Evolutionary conservation across 2,888 invertebrate species (phyloP).

Genomic region (Dendrolimus houi): DNA sequence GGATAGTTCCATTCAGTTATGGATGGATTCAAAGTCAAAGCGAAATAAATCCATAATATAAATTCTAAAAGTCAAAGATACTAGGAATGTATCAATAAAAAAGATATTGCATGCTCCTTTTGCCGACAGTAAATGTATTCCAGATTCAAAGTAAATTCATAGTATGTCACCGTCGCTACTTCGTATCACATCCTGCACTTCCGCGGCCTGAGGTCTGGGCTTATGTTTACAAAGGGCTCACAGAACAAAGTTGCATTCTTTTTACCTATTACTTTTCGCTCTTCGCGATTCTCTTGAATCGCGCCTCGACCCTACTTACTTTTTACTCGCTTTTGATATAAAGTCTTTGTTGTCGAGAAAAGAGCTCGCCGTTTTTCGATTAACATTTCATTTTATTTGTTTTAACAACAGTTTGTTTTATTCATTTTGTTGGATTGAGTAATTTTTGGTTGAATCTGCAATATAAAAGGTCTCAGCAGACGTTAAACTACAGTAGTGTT

Average conservation of each 20-base stretch:
- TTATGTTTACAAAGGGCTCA: slow-evolving; percentile 29
- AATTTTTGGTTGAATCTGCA: no score
- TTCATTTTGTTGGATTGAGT: no score
- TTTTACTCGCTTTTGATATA: slow-evolving; percentile 30
- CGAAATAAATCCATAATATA: no score
- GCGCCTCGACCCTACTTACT: slow-evolving; percentile 25
- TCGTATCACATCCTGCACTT: slow-evolving; percentile 25
- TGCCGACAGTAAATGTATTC: slow-evolving; percentile 22
- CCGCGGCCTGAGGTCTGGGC: slow-evolving; percentile 11
- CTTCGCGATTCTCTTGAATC: no score
- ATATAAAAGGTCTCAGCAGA: no score
- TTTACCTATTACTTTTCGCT: slow-evolving; percentile 18
- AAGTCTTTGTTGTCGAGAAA: slow-evolving; percentile 30
- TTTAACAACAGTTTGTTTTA: slow-evolving; percentile 8
- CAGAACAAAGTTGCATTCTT: slow-evolving; percentile 32
- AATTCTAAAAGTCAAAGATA: no score
- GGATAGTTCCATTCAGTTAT: no score
- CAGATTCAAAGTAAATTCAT: slow-evolving; percentile 32
- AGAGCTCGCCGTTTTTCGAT: slow-evolving; percentile 18
- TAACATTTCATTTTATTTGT: slow-evolving; percentile 23
- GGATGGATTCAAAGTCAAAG: no score
- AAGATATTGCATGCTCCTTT: slow-evolving; percentile 16
- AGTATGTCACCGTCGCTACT: slow-evolving; percentile 26
- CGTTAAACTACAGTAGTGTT: no score
- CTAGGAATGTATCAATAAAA: no score